These are phyloP conservation scores for Junonia oenone DNA, from an alignment of 2,888 invertebrate species.

Conservation along the genomic window DNA sequence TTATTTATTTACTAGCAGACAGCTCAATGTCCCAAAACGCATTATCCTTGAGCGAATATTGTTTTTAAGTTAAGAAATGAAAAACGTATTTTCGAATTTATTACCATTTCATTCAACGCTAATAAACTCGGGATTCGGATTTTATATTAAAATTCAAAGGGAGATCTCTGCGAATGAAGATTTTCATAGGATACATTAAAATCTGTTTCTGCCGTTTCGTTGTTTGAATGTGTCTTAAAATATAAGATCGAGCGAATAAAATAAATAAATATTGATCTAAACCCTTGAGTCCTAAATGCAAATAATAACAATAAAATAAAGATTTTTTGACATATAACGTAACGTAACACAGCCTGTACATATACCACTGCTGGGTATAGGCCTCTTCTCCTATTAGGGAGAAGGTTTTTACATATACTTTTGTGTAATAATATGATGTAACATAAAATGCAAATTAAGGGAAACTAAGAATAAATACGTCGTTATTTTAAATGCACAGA, in stretches of 20 bases:
- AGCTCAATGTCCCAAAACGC: constrained; percentile 7
- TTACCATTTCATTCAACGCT: constrained; percentile 62
- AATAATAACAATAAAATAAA: too few relatives aligned
- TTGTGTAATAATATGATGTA: too few relatives aligned
- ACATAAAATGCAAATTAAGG: too few relatives aligned
- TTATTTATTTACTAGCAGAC: background rate
- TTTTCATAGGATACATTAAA: constrained; percentile 78
- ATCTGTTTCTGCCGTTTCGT: constrained; percentile 70
- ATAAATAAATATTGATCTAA: too few relatives aligned
- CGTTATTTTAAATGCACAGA: too few relatives aligned
- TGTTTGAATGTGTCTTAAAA: constrained; percentile 39
- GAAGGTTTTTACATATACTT: too few relatives aligned
- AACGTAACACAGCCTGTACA: too few relatives aligned
- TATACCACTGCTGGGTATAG: too few relatives aligned
- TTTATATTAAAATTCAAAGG: constrained; percentile 77
- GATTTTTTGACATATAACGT: too few relatives aligned
- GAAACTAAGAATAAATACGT: too few relatives aligned
- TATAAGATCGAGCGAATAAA: constrained; percentile 19
- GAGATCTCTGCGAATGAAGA: constrained; percentile 66
- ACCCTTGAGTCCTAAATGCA: too few relatives aligned
- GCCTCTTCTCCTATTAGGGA: too few relatives aligned
- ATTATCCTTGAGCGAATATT: constrained; percentile 14
- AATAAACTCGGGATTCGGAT: constrained; percentile 70
- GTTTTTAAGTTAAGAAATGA: constrained; percentile 21
- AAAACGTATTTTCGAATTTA: constrained; percentile 63